Conservation (phyloP, 1,140 invertebrate genomes). For the Mya arenaria region DNA sequence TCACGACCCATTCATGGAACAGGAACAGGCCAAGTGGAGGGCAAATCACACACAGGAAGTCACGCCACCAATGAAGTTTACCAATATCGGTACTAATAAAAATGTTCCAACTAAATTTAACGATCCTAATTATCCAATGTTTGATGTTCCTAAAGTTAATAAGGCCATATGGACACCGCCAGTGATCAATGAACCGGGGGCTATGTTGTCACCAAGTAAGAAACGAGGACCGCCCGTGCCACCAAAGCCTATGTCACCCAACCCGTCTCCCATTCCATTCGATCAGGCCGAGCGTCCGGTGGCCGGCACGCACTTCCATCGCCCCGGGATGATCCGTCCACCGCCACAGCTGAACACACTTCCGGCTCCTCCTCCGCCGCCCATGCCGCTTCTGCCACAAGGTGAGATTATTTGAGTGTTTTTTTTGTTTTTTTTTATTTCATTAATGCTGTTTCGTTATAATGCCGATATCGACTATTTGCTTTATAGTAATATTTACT, state of each 20-base stretch:
- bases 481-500: no score
- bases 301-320: conserved; percentile 13
- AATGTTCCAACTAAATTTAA: conserved; percentile 23
- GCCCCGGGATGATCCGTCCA: conserved; percentile 40
- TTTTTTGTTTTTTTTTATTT: neutral
- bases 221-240: conserved; percentile 31
- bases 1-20: conserved; percentile 4
- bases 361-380: conserved; percentile 49
- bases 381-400: conserved; percentile 4
- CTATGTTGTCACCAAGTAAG: neutral
- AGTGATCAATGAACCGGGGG: conserved; percentile 23
- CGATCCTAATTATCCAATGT: conserved; percentile 54
- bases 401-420: no score
- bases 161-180: conserved; percentile 29
- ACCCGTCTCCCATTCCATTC: conserved; percentile 16
- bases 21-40: conserved; percentile 43
- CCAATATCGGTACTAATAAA: neutral
- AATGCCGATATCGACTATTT: no score
- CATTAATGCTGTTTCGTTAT: no score
- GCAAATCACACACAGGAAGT: conserved; percentile 18
- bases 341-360: conserved; percentile 21
- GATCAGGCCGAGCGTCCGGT: conserved; percentile 6
- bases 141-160: conserved; percentile 31
- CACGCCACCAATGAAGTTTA: neutral
- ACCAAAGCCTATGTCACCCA: conserved; percentile 13